Base-by-base conservation (phyloP, 1,140 invertebrate species). In the Drosophila navojoa region DNA sequence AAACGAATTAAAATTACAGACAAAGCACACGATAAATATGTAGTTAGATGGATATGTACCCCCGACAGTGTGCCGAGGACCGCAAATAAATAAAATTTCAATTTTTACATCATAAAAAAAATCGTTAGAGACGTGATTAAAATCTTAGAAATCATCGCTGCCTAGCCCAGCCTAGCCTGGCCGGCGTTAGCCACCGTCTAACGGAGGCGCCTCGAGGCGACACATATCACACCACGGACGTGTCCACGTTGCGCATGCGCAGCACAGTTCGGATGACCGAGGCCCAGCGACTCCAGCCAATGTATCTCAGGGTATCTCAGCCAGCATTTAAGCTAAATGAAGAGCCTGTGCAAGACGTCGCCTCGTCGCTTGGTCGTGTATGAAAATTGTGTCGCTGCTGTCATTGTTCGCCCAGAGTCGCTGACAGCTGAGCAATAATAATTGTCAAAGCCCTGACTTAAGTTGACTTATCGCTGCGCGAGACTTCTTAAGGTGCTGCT, bases 51-150 rank as follows among this genome's bases (percentile, higher is more conserved):
- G 52, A 55, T 53, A 60, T 71, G 57, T 61, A 53, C 57, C 44
- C 10, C 61, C 49, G 54, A 71, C 67, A 52, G 64, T 67, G 81
- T 25, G 62, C 19, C 3, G n/a, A 27, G 27, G 27, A 47, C 19
- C 27, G 67, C 59, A 79, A 62, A 85, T 85, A 81, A 81, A 81
- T 86, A 75, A 77, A 85, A 81, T 77, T 86, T 86, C 74, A 85
- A 86, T 86, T 85, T 85, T 86, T 85, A 76, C 77, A 71, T 85
- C 81, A 85, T 85, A 86, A 85, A 38, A 85, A 38, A 85, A 85
- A 77, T 77, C 81, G 76, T 85, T 86, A 86, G 81, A 77, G 81
- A 85, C 81, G 81, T 85, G 81, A 71, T 81, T 81, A 78, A 85
- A 86, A 85, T 85, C 81, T 85, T 66, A 85, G 63, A 77, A 84